A percentile compares a stretch with the other conserved stretches of the same genome.
Conservation (phyloP, 2,888 invertebrate species). For the Leptinotarsa haldemani region DNA sequence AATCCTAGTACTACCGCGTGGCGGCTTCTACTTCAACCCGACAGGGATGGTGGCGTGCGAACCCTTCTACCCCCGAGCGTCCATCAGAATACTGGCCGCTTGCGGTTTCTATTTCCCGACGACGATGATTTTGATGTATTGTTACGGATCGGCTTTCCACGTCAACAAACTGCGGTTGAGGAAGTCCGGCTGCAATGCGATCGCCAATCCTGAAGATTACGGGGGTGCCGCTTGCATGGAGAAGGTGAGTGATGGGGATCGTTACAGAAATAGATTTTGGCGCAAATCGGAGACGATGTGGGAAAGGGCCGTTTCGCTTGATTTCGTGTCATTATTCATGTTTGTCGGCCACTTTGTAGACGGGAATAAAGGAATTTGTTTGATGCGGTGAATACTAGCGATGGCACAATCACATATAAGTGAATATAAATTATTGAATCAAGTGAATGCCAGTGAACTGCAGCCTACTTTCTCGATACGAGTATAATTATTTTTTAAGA, state of each 20-base stretch:
- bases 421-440: no score
- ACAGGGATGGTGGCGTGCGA: slow-evolving; percentile 89
- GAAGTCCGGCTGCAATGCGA: slow-evolving; percentile 62
- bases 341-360: background rate
- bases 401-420: no score
- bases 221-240: slow-evolving; percentile 67
- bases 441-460: no score
- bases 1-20: slow-evolving; percentile 83
- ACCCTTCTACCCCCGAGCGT: slow-evolving; percentile 82
- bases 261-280: background rate
- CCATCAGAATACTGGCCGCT: slow-evolving; percentile 82
- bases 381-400: no score
- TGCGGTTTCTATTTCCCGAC: slow-evolving; percentile 92
- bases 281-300: background rate
- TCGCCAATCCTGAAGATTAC: slow-evolving; percentile 65
- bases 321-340: background rate
- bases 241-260: slow-evolving; percentile 63
- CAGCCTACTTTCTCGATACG: no score
- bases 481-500: no score
- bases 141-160: slow-evolving; percentile 90
- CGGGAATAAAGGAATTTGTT: no score
- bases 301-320: background rate
- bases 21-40: slow-evolving; percentile 89
- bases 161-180: slow-evolving; percentile 83
- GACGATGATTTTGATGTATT: slow-evolving; percentile 92